phyloP scores from a whole-genome alignment of 2,797 vertebrate genomes.

The Cryptoprocta ferox region DNA sequence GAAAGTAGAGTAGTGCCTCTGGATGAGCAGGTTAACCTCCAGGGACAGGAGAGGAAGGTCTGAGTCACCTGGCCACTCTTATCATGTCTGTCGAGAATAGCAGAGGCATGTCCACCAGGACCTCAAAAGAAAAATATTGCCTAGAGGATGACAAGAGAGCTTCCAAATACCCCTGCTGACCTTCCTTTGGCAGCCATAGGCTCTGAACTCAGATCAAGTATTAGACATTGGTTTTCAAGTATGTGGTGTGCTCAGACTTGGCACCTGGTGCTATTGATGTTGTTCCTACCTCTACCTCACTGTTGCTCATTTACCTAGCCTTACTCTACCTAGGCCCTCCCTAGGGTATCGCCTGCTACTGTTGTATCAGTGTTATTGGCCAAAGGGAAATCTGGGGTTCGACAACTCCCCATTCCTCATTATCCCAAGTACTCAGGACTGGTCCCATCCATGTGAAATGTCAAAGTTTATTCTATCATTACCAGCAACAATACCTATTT shows the following conservation, averaged over 20 bases:
- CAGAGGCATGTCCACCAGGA: not conserved
- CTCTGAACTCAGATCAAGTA: slow-evolving; percentile 15
- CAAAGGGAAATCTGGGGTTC: not conserved
- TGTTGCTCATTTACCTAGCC: not conserved
- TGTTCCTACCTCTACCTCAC: not conserved
- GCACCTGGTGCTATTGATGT: not conserved
- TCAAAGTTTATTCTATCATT: not conserved
- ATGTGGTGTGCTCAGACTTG: not conserved
- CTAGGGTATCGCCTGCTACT: not conserved
- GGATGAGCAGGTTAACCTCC: not conserved
- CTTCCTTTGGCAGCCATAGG: not conserved
- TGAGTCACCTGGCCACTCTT: not conserved
- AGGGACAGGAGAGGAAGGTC: not conserved
- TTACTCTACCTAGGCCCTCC: not conserved
- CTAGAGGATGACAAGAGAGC: not conserved
- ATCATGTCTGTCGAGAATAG: not conserved
- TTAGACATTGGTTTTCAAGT: not conserved
- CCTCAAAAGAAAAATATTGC: not conserved
- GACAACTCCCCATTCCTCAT: not conserved
- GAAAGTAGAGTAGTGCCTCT: not conserved
- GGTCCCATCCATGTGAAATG: not conserved
- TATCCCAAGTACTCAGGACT: not conserved
- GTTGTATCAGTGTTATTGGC: not conserved
- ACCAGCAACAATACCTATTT: not conserved
- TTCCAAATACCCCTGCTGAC: not conserved